A percentile compares a stretch with the other conserved stretches of the same genome.
These are phyloP conservation scores for Siderastrea siderea DNA, from an alignment of 92 coral and sea anemone species.

Conservation along the genomic window DNA sequence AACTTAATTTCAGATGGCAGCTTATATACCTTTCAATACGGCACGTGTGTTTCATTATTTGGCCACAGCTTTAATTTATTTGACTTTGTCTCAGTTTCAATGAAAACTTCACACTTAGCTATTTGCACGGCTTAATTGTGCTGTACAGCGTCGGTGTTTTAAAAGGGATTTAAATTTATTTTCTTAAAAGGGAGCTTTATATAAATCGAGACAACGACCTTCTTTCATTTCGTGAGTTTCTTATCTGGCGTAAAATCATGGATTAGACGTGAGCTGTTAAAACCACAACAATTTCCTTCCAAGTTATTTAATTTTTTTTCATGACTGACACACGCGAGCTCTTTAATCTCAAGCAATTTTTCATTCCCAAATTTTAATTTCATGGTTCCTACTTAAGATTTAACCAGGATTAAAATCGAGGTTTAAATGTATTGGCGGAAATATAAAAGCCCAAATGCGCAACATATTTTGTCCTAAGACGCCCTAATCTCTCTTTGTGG, in stretches of 20 bases:
- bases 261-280: conserved; percentile 23
- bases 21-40: not conserved
- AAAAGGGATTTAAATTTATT: not conserved
- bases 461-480: conserved; percentile 21
- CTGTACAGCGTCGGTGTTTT: conserved; percentile 16
- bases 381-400: conserved; percentile 16
- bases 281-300: conserved; percentile 36
- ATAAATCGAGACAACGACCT: not conserved
- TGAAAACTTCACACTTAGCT: conserved; percentile 40
- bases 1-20: conserved; percentile 6
- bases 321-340: not conserved
- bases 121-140: conserved; percentile 36
- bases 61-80: conserved; percentile 34
- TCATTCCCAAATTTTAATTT: conserved; percentile 22
- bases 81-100: conserved; percentile 30
- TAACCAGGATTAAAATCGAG: conserved; percentile 46
- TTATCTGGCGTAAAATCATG: conserved; percentile 9
- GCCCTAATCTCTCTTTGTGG: conserved; percentile 52
- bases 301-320: not conserved
- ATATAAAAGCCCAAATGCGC: conserved; percentile 41
- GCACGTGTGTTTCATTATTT: conserved; percentile 1
- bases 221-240: conserved; percentile 18
- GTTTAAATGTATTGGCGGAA: conserved; percentile 49
- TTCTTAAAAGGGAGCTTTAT: not conserved
- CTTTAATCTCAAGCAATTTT: conserved; percentile 22